Evolutionary conservation across 2,888 invertebrate species (phyloP).

Genomic region (Carcina quercana): DNA sequence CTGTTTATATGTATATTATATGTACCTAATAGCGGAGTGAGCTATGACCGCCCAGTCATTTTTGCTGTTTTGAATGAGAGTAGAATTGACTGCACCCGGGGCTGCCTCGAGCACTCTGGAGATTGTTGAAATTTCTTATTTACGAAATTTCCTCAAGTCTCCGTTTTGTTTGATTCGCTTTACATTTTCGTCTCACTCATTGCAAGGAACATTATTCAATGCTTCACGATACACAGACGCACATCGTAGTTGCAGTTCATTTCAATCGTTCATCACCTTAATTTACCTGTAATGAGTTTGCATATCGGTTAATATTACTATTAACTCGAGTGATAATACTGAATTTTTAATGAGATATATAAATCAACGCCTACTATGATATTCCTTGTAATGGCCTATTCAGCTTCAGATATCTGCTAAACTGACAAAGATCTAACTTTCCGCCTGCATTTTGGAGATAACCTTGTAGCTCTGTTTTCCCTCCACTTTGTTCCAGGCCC

Average conservation of each 20-base stretch:
- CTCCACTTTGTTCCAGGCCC: constrained; percentile 75
- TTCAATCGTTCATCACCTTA: background rate
- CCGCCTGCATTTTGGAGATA: constrained; percentile 66
- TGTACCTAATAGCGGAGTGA: constrained; percentile 29
- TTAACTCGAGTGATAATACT: no score
- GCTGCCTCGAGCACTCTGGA: constrained; percentile 24
- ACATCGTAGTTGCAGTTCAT: background rate
- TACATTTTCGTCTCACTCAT: constrained; percentile 48
- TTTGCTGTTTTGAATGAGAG: constrained; percentile 17
- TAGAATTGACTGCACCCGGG: constrained; percentile 23
- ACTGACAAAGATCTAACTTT: constrained; percentile 55
- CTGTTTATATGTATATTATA: background rate
- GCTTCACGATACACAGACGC: constrained; percentile 21
- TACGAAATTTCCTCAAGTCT: constrained; percentile 27
- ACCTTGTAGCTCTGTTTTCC: constrained; percentile 68
- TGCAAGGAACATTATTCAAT: constrained; percentile 65
- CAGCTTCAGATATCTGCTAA: constrained; percentile 44
- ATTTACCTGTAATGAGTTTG: background rate
- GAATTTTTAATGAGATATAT: no score
- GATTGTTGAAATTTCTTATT: constrained; percentile 28
- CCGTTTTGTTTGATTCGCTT: constrained; percentile 43
- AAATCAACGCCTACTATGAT: no score
- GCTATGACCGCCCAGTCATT: constrained; percentile 28
- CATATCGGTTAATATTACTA: no score
- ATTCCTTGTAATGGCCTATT: constrained; percentile 61